phyloP scores from a whole-genome alignment of 2,888 invertebrate genomes.

The Meiosimyza platycephala region DNA sequence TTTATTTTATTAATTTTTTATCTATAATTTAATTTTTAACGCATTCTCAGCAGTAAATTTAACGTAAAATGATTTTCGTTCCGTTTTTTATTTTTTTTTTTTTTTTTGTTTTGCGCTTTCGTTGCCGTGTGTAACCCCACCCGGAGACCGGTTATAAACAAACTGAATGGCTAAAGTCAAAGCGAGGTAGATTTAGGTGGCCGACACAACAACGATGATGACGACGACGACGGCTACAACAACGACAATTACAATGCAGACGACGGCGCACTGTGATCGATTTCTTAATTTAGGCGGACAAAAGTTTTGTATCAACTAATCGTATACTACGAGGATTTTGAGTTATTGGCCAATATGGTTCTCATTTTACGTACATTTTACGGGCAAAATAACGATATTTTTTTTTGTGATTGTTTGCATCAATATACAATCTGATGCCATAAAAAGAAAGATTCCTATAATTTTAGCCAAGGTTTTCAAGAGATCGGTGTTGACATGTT shows the following conservation, averaged over 20 bases:
- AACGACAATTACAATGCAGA: not conserved
- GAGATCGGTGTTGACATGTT: too few species aligned
- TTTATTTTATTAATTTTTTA: not conserved
- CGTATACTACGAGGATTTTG: too few species aligned
- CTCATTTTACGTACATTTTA: too few species aligned
- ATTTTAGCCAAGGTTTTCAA: too few species aligned
- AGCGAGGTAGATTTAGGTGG: conserved; percentile 28
- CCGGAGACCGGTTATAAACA: conserved; percentile 31
- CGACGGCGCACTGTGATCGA: too few species aligned
- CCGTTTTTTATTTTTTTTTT: not conserved
- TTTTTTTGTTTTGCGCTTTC: not conserved
- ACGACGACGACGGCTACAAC: not conserved
- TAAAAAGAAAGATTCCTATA: too few species aligned
- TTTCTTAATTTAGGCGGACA: too few species aligned
- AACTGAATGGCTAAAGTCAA: conserved; percentile 28
- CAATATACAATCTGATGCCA: too few species aligned
- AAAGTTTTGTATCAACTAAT: too few species aligned
- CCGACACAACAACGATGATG: not conserved
- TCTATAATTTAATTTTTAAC: not conserved
- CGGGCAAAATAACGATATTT: too few species aligned
- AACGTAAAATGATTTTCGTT: not conserved
- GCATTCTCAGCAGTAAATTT: not conserved
- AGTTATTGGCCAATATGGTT: too few species aligned
- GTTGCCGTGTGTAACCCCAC: conserved; percentile 17
- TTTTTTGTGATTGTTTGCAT: too few species aligned